phyloP scores from a whole-genome alignment of 2,797 vertebrate species.

The Lepilemur ruficaudatus region DNA sequence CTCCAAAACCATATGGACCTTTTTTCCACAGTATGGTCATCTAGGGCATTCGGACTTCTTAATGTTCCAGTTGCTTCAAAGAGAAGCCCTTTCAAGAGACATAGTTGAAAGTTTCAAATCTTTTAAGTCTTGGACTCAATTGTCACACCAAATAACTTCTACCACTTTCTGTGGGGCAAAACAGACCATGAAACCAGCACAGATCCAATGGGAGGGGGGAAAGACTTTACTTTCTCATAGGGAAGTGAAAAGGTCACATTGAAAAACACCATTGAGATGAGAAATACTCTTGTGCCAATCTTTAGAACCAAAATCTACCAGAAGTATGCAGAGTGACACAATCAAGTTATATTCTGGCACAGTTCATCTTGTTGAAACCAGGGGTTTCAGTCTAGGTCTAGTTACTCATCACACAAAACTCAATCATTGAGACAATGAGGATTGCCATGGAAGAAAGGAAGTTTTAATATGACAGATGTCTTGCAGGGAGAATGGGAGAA shows the following conservation, averaged over 20 bases:
- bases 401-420: no score
- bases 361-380: neutral
- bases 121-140: neutral
- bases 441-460: no score
- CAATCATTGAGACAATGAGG: no score
- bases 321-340: neutral
- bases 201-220: neutral
- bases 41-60: neutral
- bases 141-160: neutral
- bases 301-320: neutral
- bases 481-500: no score
- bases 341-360: neutral
- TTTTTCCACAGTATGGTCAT: no score
- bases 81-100: neutral
- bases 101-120: neutral
- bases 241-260: neutral
- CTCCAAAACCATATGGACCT: rapidly evolving
- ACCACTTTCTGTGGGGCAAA: neutral
- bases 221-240: neutral
- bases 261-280: neutral
- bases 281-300: neutral
- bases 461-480: no score
- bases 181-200: neutral
- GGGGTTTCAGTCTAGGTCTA: no score
- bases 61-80: neutral